A percentile compares a stretch with the other conserved stretches of the same genome.
Evolutionary conservation across 37 sponge, comb jelly and placozoan species (phyloP).

Genomic region (Halichondria panicea): DNA sequence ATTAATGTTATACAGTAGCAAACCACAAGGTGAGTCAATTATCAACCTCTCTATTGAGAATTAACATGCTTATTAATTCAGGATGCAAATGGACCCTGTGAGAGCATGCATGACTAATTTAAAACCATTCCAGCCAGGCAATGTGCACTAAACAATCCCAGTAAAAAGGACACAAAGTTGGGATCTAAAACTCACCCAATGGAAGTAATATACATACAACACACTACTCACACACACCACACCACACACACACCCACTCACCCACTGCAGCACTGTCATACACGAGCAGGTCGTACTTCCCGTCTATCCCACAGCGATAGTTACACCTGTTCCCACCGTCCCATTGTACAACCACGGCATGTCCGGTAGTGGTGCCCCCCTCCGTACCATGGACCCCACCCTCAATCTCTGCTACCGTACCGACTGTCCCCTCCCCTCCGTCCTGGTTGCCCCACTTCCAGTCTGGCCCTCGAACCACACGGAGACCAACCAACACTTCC

Average conservation of each 20-base stretch:
- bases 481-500: conserved; percentile 47
- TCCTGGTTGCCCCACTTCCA: conserved; percentile 88
- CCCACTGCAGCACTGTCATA: conserved; percentile 66
- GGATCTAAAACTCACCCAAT: too few relatives aligned
- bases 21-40: too few relatives aligned
- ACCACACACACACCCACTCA: conserved; percentile 54
- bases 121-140: too few relatives aligned
- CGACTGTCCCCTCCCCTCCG: conserved; percentile 82
- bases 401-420: conserved; percentile 75
- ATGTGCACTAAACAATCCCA: too few relatives aligned
- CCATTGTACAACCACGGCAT: conserved; percentile 83
- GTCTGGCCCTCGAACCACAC: conserved; percentile 88
- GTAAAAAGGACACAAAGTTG: too few relatives aligned
- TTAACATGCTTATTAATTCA: too few relatives aligned
- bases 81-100: too few relatives aligned
- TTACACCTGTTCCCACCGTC: conserved; percentile 76
- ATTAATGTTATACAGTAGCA: too few relatives aligned
- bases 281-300: conserved; percentile 68
- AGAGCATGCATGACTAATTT: too few relatives aligned
- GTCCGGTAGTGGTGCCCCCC: neutral
- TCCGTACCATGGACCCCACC: neutral
- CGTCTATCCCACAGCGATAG: conserved; percentile 69
- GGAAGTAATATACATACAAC: neutral
- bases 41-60: too few relatives aligned
- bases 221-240: conserved; percentile 42